Evolutionary conservation across 2,797 vertebrate genomes (phyloP).

Genomic region (Gambelia wislizenii): DNA sequence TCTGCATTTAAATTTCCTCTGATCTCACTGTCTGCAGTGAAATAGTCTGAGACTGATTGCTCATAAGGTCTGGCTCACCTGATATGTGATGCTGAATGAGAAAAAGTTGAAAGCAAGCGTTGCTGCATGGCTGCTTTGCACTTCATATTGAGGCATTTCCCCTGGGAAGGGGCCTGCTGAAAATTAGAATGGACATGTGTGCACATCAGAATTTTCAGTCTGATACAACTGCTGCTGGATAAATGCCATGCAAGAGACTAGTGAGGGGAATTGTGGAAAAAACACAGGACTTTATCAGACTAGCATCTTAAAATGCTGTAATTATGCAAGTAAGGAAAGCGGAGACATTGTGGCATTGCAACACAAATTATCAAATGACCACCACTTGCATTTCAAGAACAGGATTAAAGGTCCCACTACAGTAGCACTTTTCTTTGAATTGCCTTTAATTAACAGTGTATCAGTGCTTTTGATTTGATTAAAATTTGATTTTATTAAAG

Average conservation of each 20-base stretch:
- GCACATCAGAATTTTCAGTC: not conserved
- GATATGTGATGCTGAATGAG: not conserved
- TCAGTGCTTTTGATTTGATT: no score
- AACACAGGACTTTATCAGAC: no score
- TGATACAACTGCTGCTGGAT: not conserved
- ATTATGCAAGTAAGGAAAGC: no score
- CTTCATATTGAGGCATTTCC: not conserved
- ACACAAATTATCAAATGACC: no score
- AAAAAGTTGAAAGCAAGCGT: slow-evolving; percentile 7
- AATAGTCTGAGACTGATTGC: not conserved
- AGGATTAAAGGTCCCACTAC: no score
- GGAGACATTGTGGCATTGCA: no score
- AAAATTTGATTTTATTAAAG: no score
- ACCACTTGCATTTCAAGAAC: no score
- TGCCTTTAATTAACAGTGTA: no score
- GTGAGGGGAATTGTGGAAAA: not conserved
- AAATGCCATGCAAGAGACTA: not conserved
- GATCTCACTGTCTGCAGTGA: not conserved
- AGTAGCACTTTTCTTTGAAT: no score
- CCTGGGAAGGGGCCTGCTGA: not conserved
- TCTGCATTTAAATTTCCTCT: not conserved
- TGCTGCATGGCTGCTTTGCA: not conserved
- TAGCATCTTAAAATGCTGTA: no score
- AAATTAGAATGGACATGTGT: not conserved
- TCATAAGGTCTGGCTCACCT: not conserved